Evolutionary conservation across 2,113 vertebrate genomes (phyloP), one percentile per base, ranked within the genome.

Genomic region (Neoarius graeffei): DNA sequence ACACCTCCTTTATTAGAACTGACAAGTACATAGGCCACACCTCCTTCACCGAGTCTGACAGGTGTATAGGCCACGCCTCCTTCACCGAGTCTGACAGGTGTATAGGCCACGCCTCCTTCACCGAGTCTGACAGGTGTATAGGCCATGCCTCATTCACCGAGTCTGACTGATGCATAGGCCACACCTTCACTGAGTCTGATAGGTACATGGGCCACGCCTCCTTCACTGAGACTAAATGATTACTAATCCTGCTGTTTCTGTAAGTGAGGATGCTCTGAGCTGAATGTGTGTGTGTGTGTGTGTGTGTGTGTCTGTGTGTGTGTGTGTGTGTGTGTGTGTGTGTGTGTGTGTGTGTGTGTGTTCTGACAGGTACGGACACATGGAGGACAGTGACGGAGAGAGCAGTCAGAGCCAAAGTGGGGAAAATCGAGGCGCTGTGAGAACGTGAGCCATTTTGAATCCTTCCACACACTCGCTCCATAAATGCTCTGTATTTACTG

Each of bases 381-480:
- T 96, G 91, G 96, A 96, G 79, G 94, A 93, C 88, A 93, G 92
- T 13, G 91, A 86, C 81, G 93, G 90, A 88, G 95, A 95, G 3
- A 81, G 89, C 20, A 92, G 89, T 77, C 93, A 80, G 85, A 90
- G 91, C 71, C 94, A 89, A 76, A 90, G 95, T 17, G 91, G 94
- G 0, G 96, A 97, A 89, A 95, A 93, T 83, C 95, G 87, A 56
- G 88, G 91, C 1, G 96, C 96, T 35, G 95, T 99, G 92, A 95
- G 95, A 93, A 97, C 92, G 98, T 99, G 92, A 97, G 97, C 94
- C 23, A 94, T 94, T 69, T 59, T 81, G 25, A 56, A 30, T 83
- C 25, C 8, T 71, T 25, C 0, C 54, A 52, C 67, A 54, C 11
- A 19, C 56, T 14, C 50, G 7, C 23, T 15, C 14, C 64, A 67